These are phyloP conservation scores for Argopecten irradians DNA, from an alignment of 1,140 invertebrate genomes.

Conservation along the genomic window DNA sequence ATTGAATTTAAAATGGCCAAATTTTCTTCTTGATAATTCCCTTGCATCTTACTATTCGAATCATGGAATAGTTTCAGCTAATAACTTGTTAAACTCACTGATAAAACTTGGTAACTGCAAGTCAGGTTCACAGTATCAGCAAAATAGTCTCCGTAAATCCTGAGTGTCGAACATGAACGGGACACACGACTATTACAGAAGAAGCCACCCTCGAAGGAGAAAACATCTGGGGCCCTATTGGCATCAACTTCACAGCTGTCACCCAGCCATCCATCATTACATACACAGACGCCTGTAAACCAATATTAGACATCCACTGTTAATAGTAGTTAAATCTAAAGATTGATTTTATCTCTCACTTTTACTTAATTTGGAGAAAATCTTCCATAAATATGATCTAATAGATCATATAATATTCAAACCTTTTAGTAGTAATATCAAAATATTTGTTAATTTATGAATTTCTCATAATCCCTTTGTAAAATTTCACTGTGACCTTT, in stretches of 20 bases:
- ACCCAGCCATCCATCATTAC: slow-evolving; percentile 54
- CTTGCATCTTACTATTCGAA: no score
- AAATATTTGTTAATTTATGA: no score
- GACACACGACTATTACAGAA: slow-evolving; percentile 52
- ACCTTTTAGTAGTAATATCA: no score
- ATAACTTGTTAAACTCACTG: slow-evolving; percentile 43
- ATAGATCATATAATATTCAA: no score
- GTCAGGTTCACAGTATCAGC: slow-evolving; percentile 52
- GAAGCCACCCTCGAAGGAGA: background rate
- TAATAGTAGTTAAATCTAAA: no score
- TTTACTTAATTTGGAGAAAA: no score
- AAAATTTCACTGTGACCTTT: no score
- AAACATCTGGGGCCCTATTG: slow-evolving; percentile 48
- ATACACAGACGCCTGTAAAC: slow-evolving; percentile 56
- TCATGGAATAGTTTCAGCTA: background rate
- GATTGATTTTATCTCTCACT: no score
- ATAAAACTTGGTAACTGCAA: slow-evolving; percentile 51
- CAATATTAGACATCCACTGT: background rate
- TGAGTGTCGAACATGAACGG: slow-evolving; percentile 42
- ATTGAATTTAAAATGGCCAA: no score
- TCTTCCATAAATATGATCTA: no score
- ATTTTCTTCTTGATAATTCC: no score
- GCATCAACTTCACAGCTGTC: slow-evolving; percentile 56
- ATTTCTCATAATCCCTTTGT: no score
- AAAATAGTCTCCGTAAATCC: slow-evolving; percentile 58